These are phyloP conservation scores for Eulithis prunata DNA, from an alignment of 2,888 invertebrate genomes.

Conservation along the genomic window DNA sequence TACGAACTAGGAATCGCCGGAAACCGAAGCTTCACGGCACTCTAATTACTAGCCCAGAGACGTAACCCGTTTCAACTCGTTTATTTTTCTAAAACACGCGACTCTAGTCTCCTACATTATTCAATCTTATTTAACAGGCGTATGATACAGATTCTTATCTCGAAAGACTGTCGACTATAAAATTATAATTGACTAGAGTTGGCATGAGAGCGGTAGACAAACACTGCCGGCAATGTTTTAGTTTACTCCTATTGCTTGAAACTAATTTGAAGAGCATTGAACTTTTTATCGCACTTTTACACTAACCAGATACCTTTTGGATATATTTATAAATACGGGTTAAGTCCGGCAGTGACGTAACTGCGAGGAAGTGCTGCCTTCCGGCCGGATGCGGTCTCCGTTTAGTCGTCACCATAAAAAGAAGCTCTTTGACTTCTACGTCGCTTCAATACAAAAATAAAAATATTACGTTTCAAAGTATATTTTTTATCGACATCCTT, in stretches of 20 bases:
- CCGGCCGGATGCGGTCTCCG: conserved; percentile 51
- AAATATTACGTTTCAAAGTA: conserved; percentile 20
- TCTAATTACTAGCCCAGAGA: conserved; percentile 53
- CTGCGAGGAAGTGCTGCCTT: conserved; percentile 48
- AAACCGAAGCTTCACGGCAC: conserved; percentile 57
- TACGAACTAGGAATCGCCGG: conserved; percentile 60
- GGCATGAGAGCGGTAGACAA: conserved; percentile 18
- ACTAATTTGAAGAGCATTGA: conserved; percentile 34
- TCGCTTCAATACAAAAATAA: conserved; percentile 20
- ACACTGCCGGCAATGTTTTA: conserved; percentile 11
- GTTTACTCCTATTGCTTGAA: conserved; percentile 11
- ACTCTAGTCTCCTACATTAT: conserved; percentile 47
- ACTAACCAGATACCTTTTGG: conserved; percentile 29
- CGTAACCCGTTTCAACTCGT: conserved; percentile 53
- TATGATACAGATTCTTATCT: conserved; percentile 49
- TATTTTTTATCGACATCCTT: conserved; percentile 15
- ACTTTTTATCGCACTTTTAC: conserved; percentile 34
- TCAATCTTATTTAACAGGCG: conserved; percentile 56
- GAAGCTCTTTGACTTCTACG: conserved; percentile 27
- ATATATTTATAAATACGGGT: conserved; percentile 33
- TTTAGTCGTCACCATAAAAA: conserved; percentile 38
- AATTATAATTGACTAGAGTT: conserved; percentile 23
- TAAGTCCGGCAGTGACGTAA: conserved; percentile 47
- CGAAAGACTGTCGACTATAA: conserved; percentile 11
- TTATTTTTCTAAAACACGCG: conserved; percentile 53